phyloP scores from a whole-genome alignment of 2,888 invertebrate genomes.

The Therioaphis trifolii region DNA sequence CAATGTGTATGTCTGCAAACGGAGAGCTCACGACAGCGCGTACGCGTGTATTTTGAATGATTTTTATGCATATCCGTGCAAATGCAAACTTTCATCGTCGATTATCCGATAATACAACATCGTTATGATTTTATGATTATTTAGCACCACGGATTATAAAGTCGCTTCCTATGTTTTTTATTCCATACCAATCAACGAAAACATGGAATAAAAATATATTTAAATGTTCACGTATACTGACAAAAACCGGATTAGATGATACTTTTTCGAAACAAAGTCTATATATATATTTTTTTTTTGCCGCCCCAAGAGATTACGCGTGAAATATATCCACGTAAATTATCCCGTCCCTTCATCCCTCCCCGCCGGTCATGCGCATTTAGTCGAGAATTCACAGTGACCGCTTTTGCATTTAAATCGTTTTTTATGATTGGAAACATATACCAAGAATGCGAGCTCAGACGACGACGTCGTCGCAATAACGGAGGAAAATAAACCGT shows the following conservation, averaged over 20 bases:
- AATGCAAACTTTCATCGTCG: constrained; percentile 37
- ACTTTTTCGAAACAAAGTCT: not conserved
- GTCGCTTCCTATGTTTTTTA: constrained; percentile 25
- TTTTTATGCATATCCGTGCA: too few species aligned
- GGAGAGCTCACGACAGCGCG: not conserved
- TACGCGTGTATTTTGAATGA: too few species aligned
- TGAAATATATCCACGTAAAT: not conserved
- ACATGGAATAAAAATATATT: constrained; percentile 24
- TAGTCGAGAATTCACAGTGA: not conserved
- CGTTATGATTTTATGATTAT: constrained; percentile 17
- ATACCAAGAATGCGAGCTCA: not conserved
- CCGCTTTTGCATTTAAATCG: not conserved
- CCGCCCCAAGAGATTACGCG: not conserved
- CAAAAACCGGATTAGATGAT: not conserved
- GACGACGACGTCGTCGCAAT: not conserved
- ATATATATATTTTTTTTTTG: not conserved
- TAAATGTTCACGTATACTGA: not conserved
- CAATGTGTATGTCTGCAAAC: constrained; percentile 13
- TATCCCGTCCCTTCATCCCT: too few species aligned
- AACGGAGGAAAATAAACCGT: not conserved
- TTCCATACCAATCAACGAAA: constrained; percentile 24
- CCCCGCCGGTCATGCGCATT: too few species aligned
- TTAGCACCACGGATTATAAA: constrained; percentile 20
- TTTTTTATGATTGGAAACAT: not conserved
- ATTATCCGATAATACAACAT: constrained; percentile 9